Base-by-base conservation (phyloP, 2,113 vertebrate species). In the Ameiurus melas region DNA sequence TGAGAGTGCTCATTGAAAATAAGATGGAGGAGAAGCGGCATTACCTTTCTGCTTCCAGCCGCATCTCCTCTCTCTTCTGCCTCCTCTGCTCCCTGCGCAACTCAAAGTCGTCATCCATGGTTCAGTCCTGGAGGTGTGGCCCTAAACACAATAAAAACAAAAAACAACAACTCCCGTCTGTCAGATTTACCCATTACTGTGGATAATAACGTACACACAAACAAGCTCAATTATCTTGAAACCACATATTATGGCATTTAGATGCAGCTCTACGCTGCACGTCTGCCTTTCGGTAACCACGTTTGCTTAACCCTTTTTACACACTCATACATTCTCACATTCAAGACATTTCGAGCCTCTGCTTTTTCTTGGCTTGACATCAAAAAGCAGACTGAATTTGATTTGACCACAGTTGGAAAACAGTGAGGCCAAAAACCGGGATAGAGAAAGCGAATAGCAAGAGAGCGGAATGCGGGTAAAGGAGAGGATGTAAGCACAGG, bases 61-160 rank as follows among this genome's bases (percentile, higher is more conserved):
- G 97, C 97, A 99, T 99, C 94, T 99, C 98, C 94, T 99, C 98
- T 17, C 98, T 96, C 93, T 99, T 99, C 95, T 99, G 98, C 94
- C 98, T 98, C 93, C 98, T 97, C 88, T 98, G 95, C 86, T 99
- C 98, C 94, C 98, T 95, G 95, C 98, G 98, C 93, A 96, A 97
- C 92, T 99, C 98, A 93, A 99, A 99, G 94, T 99, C 95, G 90
- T 96, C 98, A 92, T 99, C 98, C 98, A 99, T 99, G 95, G 89
- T 92, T 92, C 91, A 87, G 89, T 92, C 92, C 94, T 93, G 88
- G 33, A 66, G 85, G 90, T 88, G 83, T 88, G 93, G 89, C 92
- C 89, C 91, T 91, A 78, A 87, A 20, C 55, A 55, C 17, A 57
- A 55, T n/a, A 7, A 1, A 16, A 17, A 7, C 19, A 30, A 33